Base-by-base conservation (phyloP, 2,797 vertebrate genomes). In the Chloroceryle inda region DNA sequence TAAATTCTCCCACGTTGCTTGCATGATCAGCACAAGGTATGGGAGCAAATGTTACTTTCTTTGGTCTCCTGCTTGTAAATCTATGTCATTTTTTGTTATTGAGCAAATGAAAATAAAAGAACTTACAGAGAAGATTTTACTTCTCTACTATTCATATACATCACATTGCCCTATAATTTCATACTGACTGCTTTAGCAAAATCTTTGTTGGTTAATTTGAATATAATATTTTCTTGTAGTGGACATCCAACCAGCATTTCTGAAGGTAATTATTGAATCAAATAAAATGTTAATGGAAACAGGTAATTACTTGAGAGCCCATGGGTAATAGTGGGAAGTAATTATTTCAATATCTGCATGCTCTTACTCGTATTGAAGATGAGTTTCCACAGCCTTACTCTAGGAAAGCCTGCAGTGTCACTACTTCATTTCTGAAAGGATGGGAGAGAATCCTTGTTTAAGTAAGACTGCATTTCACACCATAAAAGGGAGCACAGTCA, bases 241-340 rank as follows among this genome's bases (percentile, higher is more conserved):
- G 92, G 94, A 94, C 78, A 94, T 42, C 27, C 64, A 95, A 81
- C 63, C 62, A 80, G 63, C 47, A 84, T 68, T 50, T 85, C 79
- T 91, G 52, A 87, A 90, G 68, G 52, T 89, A 95, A 95, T 85
- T 91, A 67, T 13, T 67, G 88, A 84, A 92, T 93, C 24, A 93
- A 96, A 90, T 79, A 79, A 88, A 94, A 92, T 80, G 45, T 42
- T 92, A 89, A 96, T 85, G 86, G 58, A 87, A 96, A 15, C 44
- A 79, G 85, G 38, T 94, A 83, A 94, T 91, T 93, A 76, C 82
- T 89, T 96, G 62, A 80, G 62, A 85, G 85, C 59, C 38, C 9
- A 24, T 56, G 83, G 75, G 47, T 96, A 92, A 97, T 93, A 56
- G 71, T 75, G 29, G 64, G 53, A 96, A 66, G 71, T 27, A 92